These are phyloP conservation scores for Pilophorus perplexus DNA, from an alignment of 2,888 invertebrate species.

Conservation along the genomic window DNA sequence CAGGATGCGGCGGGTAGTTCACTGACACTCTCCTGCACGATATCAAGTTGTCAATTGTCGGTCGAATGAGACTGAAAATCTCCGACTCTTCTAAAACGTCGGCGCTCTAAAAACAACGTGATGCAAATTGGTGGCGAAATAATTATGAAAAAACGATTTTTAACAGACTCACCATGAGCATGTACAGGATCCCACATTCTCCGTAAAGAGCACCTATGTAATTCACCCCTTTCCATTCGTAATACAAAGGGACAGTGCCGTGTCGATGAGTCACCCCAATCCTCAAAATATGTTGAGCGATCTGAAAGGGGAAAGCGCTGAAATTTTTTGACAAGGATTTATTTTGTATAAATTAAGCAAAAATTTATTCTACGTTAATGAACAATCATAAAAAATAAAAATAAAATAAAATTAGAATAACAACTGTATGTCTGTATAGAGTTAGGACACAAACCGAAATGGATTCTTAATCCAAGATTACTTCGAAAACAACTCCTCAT, in stretches of 20 bases:
- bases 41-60: constrained; percentile 64
- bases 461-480: too few species aligned
- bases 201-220: constrained; percentile 91
- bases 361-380: too few species aligned
- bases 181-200: constrained; percentile 76
- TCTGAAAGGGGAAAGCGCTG: too few species aligned
- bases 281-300: too few species aligned
- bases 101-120: background rate
- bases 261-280: constrained; percentile 61
- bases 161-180: constrained; percentile 60
- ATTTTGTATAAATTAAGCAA: too few species aligned
- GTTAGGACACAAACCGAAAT: too few species aligned
- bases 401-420: too few species aligned
- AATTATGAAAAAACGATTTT: too few species aligned
- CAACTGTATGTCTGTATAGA: too few species aligned
- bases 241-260: constrained; percentile 67
- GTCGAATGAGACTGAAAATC: constrained; percentile 60
- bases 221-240: constrained; percentile 79
- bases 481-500: too few species aligned
- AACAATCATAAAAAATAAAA: too few species aligned
- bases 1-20: constrained; percentile 60
- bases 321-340: too few species aligned
- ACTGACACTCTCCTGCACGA: constrained; percentile 58
- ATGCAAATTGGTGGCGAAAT: background rate
- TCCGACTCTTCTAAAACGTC: constrained; percentile 56